Evolutionary conservation across 1,140 invertebrate species (phyloP).

Genomic region (Polypedilum vanderplanki): DNA sequence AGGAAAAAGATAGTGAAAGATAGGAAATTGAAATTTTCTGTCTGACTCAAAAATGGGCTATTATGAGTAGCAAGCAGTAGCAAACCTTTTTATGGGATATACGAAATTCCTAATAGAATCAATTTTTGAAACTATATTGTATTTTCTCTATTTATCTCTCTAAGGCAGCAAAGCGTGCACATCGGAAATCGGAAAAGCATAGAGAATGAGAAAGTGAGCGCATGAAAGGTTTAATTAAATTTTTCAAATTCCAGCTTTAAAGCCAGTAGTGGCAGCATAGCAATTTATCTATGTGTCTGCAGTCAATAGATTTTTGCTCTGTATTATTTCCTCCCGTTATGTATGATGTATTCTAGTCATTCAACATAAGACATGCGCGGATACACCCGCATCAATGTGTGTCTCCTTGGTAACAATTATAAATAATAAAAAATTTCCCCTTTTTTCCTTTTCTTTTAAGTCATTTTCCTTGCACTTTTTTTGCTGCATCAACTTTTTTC

Average conservation of each 20-base stretch:
- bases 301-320: conserved; percentile 24
- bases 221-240: conserved; percentile 14
- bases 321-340: background rate
- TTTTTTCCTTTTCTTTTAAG: background rate
- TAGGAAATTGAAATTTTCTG: conserved; percentile 14
- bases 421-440: background rate
- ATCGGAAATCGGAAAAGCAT: background rate
- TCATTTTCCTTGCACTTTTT: background rate
- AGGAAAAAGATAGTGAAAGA: conserved; percentile 13
- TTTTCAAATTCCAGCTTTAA: conserved; percentile 4
- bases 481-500: background rate
- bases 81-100: background rate
- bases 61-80: background rate
- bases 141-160: background rate
- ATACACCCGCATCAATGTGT: conserved; percentile 25
- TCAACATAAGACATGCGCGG: conserved; percentile 28
- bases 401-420: conserved; percentile 28
- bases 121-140: background rate
- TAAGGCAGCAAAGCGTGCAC: background rate
- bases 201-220: background rate
- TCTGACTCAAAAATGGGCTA: conserved; percentile 12
- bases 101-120: conserved; percentile 10
- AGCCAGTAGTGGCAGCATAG: conserved; percentile 15
- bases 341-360: conserved; percentile 26
- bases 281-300: conserved; percentile 18